phyloP scores from a whole-genome alignment of 2,888 invertebrate genomes.

The Temnothorax ravouxi region DNA sequence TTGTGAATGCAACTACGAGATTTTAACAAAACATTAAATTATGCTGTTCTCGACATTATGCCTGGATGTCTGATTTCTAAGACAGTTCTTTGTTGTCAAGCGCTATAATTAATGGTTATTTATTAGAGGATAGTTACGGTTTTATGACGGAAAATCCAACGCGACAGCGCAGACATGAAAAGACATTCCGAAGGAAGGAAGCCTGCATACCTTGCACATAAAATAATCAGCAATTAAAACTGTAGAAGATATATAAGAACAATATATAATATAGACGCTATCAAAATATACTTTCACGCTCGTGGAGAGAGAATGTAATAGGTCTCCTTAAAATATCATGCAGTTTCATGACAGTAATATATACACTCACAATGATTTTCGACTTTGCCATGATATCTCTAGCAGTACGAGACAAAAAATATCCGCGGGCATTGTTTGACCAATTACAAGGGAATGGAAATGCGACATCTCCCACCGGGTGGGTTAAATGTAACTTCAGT shows the following conservation, averaged over 20 bases:
- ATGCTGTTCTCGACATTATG: not conserved
- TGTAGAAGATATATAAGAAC: not conserved
- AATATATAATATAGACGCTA: not conserved
- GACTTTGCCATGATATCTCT: conserved; percentile 33
- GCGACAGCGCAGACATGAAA: not conserved
- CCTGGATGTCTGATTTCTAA: conserved; percentile 8
- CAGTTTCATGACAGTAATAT: conserved; percentile 22
- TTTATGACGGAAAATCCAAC: not conserved
- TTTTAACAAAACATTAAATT: conserved; percentile 13
- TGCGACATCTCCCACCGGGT: conserved; percentile 58
- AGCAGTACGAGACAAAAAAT: conserved; percentile 58
- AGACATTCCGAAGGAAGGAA: not conserved
- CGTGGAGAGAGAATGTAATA: not conserved
- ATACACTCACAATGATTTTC: conserved; percentile 57
- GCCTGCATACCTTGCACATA: not conserved
- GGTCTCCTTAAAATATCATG: not conserved
- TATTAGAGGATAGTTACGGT: not conserved
- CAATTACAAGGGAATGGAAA: conserved; percentile 69
- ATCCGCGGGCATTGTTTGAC: conserved; percentile 65
- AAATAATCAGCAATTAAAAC: conserved; percentile 8
- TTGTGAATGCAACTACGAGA: not conserved
- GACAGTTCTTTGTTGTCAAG: conserved; percentile 1
- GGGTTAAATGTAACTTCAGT: conserved; percentile 64
- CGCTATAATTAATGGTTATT: conserved; percentile 23
- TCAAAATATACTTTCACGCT: not conserved